phyloP scores from a whole-genome alignment of 1,140 invertebrate genomes.

The Drosophila ohnishii region DNA sequence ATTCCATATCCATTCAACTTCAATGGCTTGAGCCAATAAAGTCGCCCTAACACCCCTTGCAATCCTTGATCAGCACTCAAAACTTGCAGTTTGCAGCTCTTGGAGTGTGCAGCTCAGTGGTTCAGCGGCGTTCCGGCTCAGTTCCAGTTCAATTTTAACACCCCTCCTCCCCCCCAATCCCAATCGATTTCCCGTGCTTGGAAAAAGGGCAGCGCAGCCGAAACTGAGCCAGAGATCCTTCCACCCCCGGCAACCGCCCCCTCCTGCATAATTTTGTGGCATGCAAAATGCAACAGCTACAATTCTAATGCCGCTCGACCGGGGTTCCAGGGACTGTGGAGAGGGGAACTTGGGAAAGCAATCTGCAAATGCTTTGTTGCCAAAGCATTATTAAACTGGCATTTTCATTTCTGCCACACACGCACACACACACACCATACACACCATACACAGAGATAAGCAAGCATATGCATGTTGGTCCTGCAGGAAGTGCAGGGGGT shows the following conservation, averaged over 20 bases:
- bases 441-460: conserved; percentile 25
- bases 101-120: conserved; percentile 24
- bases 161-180: background rate
- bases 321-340: conserved; percentile 21
- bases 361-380: conserved; percentile 76
- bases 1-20: background rate
- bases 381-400: conserved; percentile 78
- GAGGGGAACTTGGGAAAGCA: conserved; percentile 54
- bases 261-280: conserved; percentile 65
- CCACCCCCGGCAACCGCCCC: background rate
- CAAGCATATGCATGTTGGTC: conserved; percentile 63
- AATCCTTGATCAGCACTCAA: conserved; percentile 30
- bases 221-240: conserved; percentile 17
- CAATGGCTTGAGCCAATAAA: background rate
- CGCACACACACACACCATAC: conserved; percentile 9
- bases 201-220: conserved; percentile 12
- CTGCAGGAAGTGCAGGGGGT: conserved; percentile 19
- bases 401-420: conserved; percentile 69
- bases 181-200: conserved; percentile 18
- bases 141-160: conserved; percentile 29
- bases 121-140: conserved; percentile 19
- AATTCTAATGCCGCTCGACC: conserved; percentile 21
- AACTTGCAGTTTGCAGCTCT: background rate
- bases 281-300: conserved; percentile 64
- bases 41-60: no score